Percentiles rank a stretch among this genome's conserved stretches.
Conservation (phyloP, 2,113 vertebrate genomes). For the Tetrao urogallus region DNA sequence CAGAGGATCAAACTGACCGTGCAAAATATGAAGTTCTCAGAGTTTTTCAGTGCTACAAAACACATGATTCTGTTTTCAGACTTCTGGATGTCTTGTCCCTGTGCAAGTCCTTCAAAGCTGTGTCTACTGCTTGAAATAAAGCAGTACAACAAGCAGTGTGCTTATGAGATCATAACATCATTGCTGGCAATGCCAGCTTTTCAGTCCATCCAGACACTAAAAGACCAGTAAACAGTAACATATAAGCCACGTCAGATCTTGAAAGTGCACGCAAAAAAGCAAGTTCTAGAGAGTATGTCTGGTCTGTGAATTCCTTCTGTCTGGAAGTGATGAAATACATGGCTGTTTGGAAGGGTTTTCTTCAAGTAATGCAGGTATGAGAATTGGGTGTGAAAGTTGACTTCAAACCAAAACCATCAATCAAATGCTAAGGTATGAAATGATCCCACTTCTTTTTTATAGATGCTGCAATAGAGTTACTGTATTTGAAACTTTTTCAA, state of each 20-base stretch:
- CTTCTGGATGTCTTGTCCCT: not conserved
- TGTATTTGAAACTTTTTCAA: not conserved
- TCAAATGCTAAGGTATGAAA: not conserved
- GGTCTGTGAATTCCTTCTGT: slow-evolving; percentile 46
- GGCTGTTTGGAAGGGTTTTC: not conserved
- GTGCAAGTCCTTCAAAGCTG: not conserved
- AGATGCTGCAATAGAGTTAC: not conserved
- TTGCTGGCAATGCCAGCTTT: not conserved
- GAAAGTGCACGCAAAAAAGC: not conserved
- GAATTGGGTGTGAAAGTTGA: not conserved
- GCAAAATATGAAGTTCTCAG: not conserved
- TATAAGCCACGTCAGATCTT: not conserved
- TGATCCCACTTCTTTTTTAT: not conserved
- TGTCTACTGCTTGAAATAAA: not conserved
- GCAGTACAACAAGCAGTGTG: not conserved
- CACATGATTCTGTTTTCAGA: not conserved
- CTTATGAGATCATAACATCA: not conserved
- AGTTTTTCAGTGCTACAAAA: not conserved
- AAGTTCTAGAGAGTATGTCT: slow-evolving; percentile 1
- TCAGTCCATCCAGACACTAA: not conserved
- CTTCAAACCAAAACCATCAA: not conserved
- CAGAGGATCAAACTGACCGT: not conserved
- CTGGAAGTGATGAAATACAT: slow-evolving; percentile 26
- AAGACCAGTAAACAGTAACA: not conserved
- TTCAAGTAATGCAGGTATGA: not conserved